Base-by-base conservation (phyloP, 2,888 invertebrate genomes). In the Oligia fasciuncula region DNA sequence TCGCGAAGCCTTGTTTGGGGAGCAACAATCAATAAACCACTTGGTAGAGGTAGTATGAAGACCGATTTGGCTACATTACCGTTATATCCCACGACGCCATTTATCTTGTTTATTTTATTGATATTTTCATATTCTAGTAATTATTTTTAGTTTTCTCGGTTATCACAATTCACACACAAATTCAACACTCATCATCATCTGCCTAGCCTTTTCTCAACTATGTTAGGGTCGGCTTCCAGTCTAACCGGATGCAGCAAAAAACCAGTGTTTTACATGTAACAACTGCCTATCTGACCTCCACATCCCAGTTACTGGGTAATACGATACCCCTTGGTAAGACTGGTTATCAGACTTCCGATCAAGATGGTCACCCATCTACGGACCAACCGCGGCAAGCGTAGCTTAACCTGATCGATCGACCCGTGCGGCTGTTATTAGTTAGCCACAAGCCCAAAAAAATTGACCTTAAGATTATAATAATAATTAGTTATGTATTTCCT, bases 1-100 rank as follows among this genome's bases (percentile, higher is more conserved):
- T 78, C 67, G 68, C 63, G 79, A 60, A 66, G 80, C 80, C 76
- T 80, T 87, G 78, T 83, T 83, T 76, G n/a, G 49, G 72, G 73
- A 57, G 49, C 40, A 76, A 35, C 75, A 76, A 85, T 81, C 75
- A 77, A 84, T 81, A 76, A 49, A 77, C 73, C 40, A 70, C 65
- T 75, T 67, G 35, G 19, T 13, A 66, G 13, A 13, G 49, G 43
- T 49, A 57, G 68, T 65, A 67, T 9, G 17, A 29, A 65, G 17
- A 65, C 14, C 62, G 40, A 23, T 77, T 81, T 35, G 49, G 13
- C 4, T 67, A 29, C 29, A 51, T 57, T 67, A 43, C n/a, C 8
- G 8, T n/a, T n/a, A 43, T 62, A 69, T 62, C 14, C 9, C 0
- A 19, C 0, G 17, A n/a, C 11, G 40, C n/a, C n/a, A 62, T 70